Evolutionary conservation across 2,888 invertebrate genomes (phyloP), one percentile per base, ranked within the genome.

Genomic region (Dastarcus helophoroides): DNA sequence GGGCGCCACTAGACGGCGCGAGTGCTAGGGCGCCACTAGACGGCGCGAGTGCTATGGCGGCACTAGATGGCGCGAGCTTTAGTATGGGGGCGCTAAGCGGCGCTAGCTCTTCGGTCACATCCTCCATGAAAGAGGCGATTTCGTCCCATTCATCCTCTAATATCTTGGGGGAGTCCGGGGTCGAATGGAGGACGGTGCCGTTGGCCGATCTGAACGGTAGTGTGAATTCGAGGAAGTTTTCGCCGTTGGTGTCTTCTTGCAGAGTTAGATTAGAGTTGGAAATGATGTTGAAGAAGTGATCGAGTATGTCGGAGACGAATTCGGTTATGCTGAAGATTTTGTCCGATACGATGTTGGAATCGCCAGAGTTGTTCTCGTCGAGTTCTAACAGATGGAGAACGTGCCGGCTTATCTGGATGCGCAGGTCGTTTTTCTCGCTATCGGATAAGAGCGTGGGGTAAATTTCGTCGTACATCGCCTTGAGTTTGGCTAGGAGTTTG

Each of bases 281-380:
- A 13, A 35, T 14, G 15, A 31, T 22, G 11, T 43, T 37, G 37
- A 60, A 60, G 30, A 60, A 59, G 4, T 36, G 39, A 37, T 59
- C 56, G 14, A 60, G 40, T 30, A 60, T 46, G 28, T 58, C 56
- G 1, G 56, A 53, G 4, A 60, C 32, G 35, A 55, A 53, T 35
- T 60, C 59, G 1, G 56, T 51, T 33, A 58, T 48, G 3, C 45
- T 51, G 29, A 55, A 58, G 5, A 56, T 31, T 32, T 53, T 56
- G 37, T 58, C 55, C 1, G 53, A 52, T 22, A 54, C 40, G 9
- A 46, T 38, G 14, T 38, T 39, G 1, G 40, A 40, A 17, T 39
- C 41, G n/a, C 33, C 26, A 7, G 40, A 32, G 3, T n/a, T n/a
- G n/a, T n/a, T 37, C 14, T 51, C 47, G 25, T 54, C 44, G 3